Evolutionary conservation across 2,113 vertebrate genomes (phyloP), one percentile per base, ranked within the genome.

Genomic region (Mesocricetus auratus): DNA sequence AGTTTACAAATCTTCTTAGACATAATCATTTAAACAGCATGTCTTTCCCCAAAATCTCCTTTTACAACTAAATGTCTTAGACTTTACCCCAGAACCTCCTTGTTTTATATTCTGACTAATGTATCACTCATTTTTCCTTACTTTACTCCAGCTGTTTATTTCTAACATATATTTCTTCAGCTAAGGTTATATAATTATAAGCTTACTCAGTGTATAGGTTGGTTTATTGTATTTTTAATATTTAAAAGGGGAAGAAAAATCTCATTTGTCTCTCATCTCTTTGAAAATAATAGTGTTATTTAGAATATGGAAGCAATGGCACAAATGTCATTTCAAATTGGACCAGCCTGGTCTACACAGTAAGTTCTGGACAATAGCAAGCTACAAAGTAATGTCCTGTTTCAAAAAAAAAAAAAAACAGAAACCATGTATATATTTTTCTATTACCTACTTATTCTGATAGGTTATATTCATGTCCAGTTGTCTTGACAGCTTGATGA

Each of bases 201-300:
- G 66, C 13, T 31, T 62, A 75, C 47, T 33, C 36, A 91, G 47
- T 74, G 66, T 33, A 66, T 82, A 71, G 95, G 85, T 94, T 91
- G 24, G 4, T 15, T 82, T 91, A 82, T 56, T 71, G 31, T 95
- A n/a, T 47, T 95, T 96, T 77, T 78, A 68, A 22, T 78, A 73
- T 93, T 81, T 82, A 60, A 95, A 71, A 16, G 78, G 21, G 60
- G 15, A 21, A 83, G 33, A 74, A 66, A 85, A 95, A 69, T 94
- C 31, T 74, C 62, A 71, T 36, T 93, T 91, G 3, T 79, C 26
- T 94, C 17, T 79, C 68, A 78, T 81, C 50, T 94, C 68, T 58
- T 94, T 94, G 53, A 90, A 93, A 90, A 93, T 92, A 90, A 60
- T 78, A 73, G 3, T 66, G 2, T 71, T 91, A 81, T 73, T 62